A percentile compares a stretch with the other conserved stretches of the same genome.
Evolutionary conservation across 2,888 invertebrate species (phyloP).

Genomic region (Ptychoptera contaminata): DNA sequence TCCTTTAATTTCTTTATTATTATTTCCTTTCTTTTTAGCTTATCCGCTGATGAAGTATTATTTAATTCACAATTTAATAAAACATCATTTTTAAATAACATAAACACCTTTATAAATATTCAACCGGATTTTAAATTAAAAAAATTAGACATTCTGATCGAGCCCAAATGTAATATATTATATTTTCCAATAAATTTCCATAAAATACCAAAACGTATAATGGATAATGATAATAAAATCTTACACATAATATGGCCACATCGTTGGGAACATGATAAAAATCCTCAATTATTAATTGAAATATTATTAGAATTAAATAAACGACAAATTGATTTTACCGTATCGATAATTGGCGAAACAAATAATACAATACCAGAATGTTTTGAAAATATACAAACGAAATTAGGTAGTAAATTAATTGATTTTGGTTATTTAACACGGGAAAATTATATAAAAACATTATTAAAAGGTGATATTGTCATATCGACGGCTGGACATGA

Average conservation of each 20-base stretch:
- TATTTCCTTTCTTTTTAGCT: constrained; percentile 25
- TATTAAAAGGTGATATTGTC: constrained; percentile 43
- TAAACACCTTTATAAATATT: constrained; percentile 42
- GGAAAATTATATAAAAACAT: constrained; percentile 38
- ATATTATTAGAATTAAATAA: constrained; percentile 35
- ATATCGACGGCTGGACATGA: constrained; percentile 61
- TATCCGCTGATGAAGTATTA: constrained; percentile 48
- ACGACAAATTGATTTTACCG: constrained; percentile 36
- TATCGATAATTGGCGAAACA: constrained; percentile 44
- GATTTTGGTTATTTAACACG: constrained; percentile 44
- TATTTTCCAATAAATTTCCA: constrained; percentile 43
- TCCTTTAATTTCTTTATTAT: not conserved
- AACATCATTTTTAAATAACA: constrained; percentile 44
- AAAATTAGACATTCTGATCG: constrained; percentile 35
- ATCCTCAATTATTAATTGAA: constrained; percentile 46
- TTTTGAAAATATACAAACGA: constrained; percentile 37
- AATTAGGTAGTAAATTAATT: constrained; percentile 32
- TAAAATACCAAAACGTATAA: constrained; percentile 21
- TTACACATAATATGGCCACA: constrained; percentile 59
- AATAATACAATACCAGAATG: constrained; percentile 42
- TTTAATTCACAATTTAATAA: constrained; percentile 58
- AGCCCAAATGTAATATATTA: constrained; percentile 42
- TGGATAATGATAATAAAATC: constrained; percentile 8
- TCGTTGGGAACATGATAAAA: constrained; percentile 65
- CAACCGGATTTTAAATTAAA: constrained; percentile 48